These are phyloP conservation scores for Clupea harengus DNA, from an alignment of 2,113 vertebrate genomes.

Conservation along the genomic window DNA sequence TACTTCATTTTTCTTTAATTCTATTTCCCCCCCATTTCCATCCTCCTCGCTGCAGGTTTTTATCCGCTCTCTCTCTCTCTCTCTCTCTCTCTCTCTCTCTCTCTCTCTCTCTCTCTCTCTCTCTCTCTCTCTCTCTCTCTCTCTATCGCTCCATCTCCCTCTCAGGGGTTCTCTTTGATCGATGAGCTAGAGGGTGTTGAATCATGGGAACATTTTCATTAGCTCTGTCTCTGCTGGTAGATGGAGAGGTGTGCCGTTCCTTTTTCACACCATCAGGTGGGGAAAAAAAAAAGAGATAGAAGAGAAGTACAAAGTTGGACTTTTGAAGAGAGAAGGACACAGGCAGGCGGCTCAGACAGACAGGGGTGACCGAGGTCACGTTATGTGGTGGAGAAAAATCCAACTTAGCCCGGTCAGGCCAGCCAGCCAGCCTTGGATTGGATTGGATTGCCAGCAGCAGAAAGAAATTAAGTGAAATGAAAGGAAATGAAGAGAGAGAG, in stretches of 20 bases:
- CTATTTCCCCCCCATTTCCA: background rate
- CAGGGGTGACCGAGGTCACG: too few species aligned
- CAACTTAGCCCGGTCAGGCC: too few species aligned
- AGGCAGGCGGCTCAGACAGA: too few species aligned
- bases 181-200: slow-evolving; percentile 47
- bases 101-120: background rate
- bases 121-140: background rate
- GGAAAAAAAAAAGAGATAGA: slow-evolving; percentile 40
- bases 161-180: slow-evolving; percentile 44
- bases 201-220: slow-evolving; percentile 55
- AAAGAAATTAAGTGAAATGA: slow-evolving; percentile 5
- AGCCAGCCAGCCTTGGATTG: too few species aligned
- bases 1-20: slow-evolving; percentile 39
- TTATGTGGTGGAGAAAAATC: too few species aligned
- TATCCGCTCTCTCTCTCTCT: background rate
- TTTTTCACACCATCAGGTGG: background rate
- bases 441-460: too few species aligned
- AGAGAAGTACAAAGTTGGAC: too few species aligned
- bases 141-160: background rate
- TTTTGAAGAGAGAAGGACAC: too few species aligned
- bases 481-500: background rate
- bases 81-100: slow-evolving; percentile 32
- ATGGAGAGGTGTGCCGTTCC: background rate
- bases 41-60: background rate
- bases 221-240: slow-evolving; percentile 34